Percentiles rank a stretch among this genome's conserved stretches.
Conservation (phyloP, 2,797 vertebrate species). For the Sebastes melanostomus region DNA sequence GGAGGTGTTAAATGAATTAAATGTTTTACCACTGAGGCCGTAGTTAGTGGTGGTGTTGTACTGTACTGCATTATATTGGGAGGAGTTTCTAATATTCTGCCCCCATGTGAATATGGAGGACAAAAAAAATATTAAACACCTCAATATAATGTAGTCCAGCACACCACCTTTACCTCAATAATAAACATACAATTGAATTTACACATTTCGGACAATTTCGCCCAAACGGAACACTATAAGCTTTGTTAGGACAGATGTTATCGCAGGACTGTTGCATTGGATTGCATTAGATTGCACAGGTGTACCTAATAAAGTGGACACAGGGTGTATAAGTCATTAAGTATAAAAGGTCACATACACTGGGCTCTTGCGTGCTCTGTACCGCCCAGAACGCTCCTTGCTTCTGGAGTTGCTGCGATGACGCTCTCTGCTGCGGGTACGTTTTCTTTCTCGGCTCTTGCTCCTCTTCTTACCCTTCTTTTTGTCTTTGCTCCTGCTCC, state of each 20-base stretch:
- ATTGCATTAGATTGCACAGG: not conserved
- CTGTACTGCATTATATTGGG: not conserved
- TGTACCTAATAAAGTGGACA: not conserved
- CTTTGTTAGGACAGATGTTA: not conserved
- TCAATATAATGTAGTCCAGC: not conserved
- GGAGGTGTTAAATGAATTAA: not conserved
- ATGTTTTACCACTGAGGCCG: not conserved
- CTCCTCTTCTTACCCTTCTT: slow-evolving; percentile 92
- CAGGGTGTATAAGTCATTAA: not conserved
- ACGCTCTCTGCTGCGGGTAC: slow-evolving; percentile 91
- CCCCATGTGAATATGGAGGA: too few relatives aligned
- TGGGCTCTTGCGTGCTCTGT: slow-evolving; percentile 87
- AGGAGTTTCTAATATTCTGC: too few relatives aligned
- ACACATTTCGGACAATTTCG: not conserved
- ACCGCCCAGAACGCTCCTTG: slow-evolving; percentile 91
- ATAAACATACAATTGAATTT: not conserved
- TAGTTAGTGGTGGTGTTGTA: not conserved
- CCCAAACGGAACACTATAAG: not conserved
- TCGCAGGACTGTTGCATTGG: not conserved
- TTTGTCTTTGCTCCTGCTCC: slow-evolving; percentile 90
- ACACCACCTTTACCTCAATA: not conserved
- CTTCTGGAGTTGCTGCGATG: slow-evolving; percentile 91
- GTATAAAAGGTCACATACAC: slow-evolving; percentile 83
- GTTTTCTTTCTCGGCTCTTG: slow-evolving; percentile 88
- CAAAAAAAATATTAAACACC: too few relatives aligned